Conservation (phyloP, 2,888 invertebrate genomes). For the Tachina lurida region DNA sequence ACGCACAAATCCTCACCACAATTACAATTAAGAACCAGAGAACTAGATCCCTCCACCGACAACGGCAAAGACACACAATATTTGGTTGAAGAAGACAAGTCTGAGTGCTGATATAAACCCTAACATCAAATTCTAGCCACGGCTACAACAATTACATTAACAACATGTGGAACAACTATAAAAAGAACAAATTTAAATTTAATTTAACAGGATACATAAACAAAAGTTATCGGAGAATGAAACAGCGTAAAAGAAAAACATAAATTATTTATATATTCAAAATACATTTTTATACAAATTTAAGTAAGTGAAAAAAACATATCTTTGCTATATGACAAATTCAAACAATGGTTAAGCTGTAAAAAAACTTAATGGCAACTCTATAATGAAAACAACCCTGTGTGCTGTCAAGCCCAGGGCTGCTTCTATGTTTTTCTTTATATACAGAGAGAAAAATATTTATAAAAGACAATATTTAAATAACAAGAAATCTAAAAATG, state of each 20-base stretch:
- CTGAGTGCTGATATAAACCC: slow-evolving; percentile 83
- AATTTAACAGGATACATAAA: slow-evolving; percentile 68
- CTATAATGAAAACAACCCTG: slow-evolving; percentile 32
- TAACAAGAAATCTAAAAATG: slow-evolving; percentile 42
- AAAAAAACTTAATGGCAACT: slow-evolving; percentile 40
- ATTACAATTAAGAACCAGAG: slow-evolving; percentile 88
- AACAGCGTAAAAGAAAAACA: slow-evolving; percentile 39
- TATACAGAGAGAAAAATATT: slow-evolving; percentile 46
- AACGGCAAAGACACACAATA: slow-evolving; percentile 96
- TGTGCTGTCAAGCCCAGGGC: not conserved
- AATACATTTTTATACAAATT: slow-evolving; percentile 45
- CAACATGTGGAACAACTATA: slow-evolving; percentile 69
- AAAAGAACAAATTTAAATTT: slow-evolving; percentile 73
- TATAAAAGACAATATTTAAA: slow-evolving; percentile 62
- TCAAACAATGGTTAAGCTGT: slow-evolving; percentile 24
- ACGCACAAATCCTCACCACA: slow-evolving; percentile 90
- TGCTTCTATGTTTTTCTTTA: slow-evolving; percentile 19
- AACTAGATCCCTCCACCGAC: slow-evolving; percentile 92
- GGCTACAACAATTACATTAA: slow-evolving; percentile 71
- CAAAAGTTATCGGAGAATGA: slow-evolving; percentile 13
- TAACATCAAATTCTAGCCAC: slow-evolving; percentile 70
- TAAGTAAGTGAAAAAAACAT: slow-evolving; percentile 63
- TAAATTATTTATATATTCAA: slow-evolving; percentile 70
- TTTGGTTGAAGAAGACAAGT: slow-evolving; percentile 94
- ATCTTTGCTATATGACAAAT: slow-evolving; percentile 67